Conservation (phyloP, 2,797 vertebrate genomes). For the Loris lydekkerianus region DNA sequence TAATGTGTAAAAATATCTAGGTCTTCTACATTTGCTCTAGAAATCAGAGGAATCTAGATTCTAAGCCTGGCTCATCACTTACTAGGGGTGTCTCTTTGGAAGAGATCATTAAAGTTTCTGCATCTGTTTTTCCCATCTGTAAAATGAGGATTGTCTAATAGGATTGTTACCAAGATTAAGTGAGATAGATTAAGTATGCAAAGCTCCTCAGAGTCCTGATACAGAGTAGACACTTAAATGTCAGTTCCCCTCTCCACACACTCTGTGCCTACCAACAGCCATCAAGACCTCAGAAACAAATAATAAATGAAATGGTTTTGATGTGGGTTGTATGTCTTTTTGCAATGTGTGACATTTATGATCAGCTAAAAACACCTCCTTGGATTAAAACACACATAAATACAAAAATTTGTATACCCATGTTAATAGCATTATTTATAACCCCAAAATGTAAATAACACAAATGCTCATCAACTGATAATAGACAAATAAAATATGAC, state of each 20-base stretch:
- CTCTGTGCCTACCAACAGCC: background rate
- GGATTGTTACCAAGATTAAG: slow-evolving; percentile 8
- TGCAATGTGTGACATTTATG: background rate
- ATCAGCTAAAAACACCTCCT: slow-evolving; percentile 30
- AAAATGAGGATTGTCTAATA: slow-evolving; percentile 2
- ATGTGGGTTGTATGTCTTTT: slow-evolving; percentile 16
- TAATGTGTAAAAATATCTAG: background rate
- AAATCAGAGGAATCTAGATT: background rate
- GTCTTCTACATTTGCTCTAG: background rate
- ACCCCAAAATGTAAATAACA: background rate
- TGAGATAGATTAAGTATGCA: background rate
- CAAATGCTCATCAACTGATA: background rate
- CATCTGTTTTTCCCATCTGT: background rate
- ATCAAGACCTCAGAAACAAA: slow-evolving; percentile 33
- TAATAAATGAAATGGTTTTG: slow-evolving; percentile 40
- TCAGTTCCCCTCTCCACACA: background rate
- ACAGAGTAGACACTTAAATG: background rate
- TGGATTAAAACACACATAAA: background rate
- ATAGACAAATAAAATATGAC: background rate
- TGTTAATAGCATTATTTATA: slow-evolving; percentile 5
- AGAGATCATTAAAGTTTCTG: slow-evolving; percentile 7
- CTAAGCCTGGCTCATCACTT: background rate
- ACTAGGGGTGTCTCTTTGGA: background rate
- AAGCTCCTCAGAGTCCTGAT: background rate
- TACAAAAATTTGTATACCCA: background rate